Conservation (phyloP, 2,888 invertebrate species). For the Scaptomyza flava region DNA sequence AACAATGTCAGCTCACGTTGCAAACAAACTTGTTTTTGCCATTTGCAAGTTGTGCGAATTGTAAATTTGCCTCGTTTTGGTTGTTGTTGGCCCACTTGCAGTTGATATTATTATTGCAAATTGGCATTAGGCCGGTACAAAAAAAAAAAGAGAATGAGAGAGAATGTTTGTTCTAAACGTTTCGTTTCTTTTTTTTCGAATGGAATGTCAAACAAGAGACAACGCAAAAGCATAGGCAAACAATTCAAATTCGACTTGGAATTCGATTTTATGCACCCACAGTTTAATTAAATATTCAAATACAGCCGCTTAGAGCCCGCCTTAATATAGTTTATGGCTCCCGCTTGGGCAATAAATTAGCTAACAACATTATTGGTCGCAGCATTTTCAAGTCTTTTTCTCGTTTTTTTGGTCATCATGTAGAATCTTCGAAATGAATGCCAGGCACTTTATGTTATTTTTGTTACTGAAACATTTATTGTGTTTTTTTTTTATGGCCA, state of each 20-base stretch:
- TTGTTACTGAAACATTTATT: constrained; percentile 47
- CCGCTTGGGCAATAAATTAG: constrained; percentile 58
- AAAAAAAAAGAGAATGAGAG: neutral
- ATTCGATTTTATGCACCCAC: constrained; percentile 64
- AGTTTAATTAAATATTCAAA: constrained; percentile 62
- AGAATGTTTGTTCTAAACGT: constrained; percentile 1
- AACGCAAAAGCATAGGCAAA: neutral
- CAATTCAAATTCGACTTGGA: constrained; percentile 12
- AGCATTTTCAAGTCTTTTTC: constrained; percentile 21
- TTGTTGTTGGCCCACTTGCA: constrained; percentile 53
- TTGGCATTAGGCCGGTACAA: constrained; percentile 22
- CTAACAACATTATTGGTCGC: constrained; percentile 20
- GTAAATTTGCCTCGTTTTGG: constrained; percentile 38
- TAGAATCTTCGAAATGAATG: constrained; percentile 63
- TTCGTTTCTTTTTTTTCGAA: neutral
- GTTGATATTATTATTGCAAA: constrained; percentile 36
- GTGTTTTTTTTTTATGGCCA: constrained; percentile 54
- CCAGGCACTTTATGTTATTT: constrained; percentile 58
- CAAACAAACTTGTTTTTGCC: constrained; percentile 67
- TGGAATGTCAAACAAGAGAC: constrained; percentile 24
- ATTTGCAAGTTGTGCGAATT: constrained; percentile 42
- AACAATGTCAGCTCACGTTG: constrained; percentile 53
- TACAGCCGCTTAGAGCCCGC: constrained; percentile 25
- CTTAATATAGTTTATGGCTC: constrained; percentile 67
- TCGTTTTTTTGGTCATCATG: constrained; percentile 44